Conservation (phyloP, 2,888 invertebrate genomes). For the Nasonia oneida region DNA sequence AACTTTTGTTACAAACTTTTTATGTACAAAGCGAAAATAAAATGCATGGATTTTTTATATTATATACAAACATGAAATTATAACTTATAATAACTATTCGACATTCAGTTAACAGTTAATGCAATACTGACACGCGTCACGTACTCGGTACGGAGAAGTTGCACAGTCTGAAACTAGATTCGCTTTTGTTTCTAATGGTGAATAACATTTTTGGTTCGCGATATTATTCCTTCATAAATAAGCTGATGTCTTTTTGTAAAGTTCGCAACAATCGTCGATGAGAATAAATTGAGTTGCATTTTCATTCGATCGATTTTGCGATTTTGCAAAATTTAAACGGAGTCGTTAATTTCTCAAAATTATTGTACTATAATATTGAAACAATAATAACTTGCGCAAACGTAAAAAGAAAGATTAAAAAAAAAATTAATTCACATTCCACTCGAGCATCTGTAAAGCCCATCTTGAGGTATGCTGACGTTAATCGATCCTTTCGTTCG, state of each 20-base stretch:
- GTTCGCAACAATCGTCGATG: neutral
- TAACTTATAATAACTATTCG: neutral
- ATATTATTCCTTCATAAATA: neutral
- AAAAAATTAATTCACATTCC: neutral
- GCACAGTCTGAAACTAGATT: neutral
- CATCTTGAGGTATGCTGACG: neutral
- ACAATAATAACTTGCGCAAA: too few species aligned
- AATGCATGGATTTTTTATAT: constrained; percentile 60
- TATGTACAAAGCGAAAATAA: constrained; percentile 48
- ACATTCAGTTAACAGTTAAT: neutral
- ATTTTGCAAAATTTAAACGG: neutral
- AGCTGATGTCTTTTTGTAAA: neutral
- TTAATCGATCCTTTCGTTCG: neutral
- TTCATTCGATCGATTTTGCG: neutral
- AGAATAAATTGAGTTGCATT: neutral
- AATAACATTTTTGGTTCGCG: neutral
- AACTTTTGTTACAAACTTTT: constrained; percentile 42
- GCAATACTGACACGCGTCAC: too few species aligned
- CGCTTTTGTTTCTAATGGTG: too few species aligned
- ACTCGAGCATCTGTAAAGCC: neutral
- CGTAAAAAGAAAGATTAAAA: neutral
- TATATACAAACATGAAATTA: constrained; percentile 12
- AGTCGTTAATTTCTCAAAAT: neutral
- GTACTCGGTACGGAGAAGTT: too few species aligned
- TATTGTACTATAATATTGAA: neutral